Evolutionary conservation across 2,113 vertebrate genomes (phyloP).

Genomic region (Manacus vitellinus): DNA sequence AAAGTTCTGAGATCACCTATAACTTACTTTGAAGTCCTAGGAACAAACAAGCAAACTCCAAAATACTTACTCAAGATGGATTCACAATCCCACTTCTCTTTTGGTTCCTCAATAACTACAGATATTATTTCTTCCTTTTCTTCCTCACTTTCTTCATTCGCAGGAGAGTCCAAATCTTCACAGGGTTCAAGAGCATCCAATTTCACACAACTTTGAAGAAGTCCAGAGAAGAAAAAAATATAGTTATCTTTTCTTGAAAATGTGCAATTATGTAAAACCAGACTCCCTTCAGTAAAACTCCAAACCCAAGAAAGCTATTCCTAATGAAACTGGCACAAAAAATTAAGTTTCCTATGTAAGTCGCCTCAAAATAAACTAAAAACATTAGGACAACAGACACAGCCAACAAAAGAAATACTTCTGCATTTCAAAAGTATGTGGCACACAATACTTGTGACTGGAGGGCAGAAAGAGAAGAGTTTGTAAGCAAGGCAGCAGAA

Average conservation of each 20-base stretch:
- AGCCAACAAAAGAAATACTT: neutral
- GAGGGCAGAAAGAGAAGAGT: neutral
- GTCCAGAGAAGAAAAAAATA: neutral
- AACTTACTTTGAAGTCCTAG: neutral
- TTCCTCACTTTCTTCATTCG: constrained; percentile 79
- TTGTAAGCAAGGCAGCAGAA: neutral
- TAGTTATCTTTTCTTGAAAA: neutral
- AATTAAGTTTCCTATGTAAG: neutral
- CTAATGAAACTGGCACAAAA: neutral
- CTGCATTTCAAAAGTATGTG: neutral
- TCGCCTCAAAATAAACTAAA: neutral
- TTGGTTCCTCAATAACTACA: constrained; percentile 78
- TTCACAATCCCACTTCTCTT: constrained; percentile 97
- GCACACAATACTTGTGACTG: neutral
- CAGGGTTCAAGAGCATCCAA: constrained; percentile 81
- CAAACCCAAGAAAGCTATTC: neutral
- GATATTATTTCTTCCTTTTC: constrained; percentile 81
- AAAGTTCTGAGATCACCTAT: neutral
- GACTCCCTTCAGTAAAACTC: neutral
- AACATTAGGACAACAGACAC: neutral
- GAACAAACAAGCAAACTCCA: neutral
- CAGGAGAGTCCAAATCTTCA: constrained; percentile 63
- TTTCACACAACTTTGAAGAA: constrained; percentile 76
- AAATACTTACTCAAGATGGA: constrained; percentile 92
- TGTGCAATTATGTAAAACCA: neutral